Conservation (phyloP, 2,113 vertebrate genomes). For the Dermatemys mawii region DNA sequence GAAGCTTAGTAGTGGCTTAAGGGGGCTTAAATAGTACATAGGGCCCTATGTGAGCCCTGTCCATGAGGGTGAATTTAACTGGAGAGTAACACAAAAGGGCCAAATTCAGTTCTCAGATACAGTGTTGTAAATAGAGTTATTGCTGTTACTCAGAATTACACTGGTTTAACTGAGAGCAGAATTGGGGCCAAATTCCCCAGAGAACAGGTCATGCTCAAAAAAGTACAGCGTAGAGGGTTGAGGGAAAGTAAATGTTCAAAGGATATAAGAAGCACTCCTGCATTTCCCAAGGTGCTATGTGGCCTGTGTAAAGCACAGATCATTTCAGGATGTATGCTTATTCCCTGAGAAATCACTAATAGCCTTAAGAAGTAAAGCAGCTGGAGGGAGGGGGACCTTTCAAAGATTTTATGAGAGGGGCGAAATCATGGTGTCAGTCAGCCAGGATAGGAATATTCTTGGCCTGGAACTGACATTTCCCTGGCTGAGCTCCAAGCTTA, state of each 20-base stretch:
- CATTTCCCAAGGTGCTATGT: not conserved
- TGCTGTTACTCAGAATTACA: not conserved
- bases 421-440: not conserved
- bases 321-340: not conserved
- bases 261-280: not conserved
- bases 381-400: not conserved
- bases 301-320: not conserved
- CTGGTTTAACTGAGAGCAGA: not conserved
- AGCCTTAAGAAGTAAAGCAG: slow-evolving; percentile 6
- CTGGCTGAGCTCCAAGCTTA: not conserved
- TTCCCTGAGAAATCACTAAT: not conserved
- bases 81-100: not conserved
- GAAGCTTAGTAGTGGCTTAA: not conserved
- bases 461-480: not conserved
- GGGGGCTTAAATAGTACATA: not conserved
- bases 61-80: not conserved
- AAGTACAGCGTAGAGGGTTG: not conserved
- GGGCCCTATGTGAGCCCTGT: not conserved
- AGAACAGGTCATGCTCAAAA: not conserved
- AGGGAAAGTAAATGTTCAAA: not conserved
- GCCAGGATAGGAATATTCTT: not conserved
- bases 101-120: not conserved
- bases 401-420: not conserved
- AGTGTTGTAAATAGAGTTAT: not conserved
- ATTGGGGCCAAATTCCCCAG: not conserved